Conservation (phyloP, 2,797 vertebrate species). For the Enteromius trimaculatus region DNA sequence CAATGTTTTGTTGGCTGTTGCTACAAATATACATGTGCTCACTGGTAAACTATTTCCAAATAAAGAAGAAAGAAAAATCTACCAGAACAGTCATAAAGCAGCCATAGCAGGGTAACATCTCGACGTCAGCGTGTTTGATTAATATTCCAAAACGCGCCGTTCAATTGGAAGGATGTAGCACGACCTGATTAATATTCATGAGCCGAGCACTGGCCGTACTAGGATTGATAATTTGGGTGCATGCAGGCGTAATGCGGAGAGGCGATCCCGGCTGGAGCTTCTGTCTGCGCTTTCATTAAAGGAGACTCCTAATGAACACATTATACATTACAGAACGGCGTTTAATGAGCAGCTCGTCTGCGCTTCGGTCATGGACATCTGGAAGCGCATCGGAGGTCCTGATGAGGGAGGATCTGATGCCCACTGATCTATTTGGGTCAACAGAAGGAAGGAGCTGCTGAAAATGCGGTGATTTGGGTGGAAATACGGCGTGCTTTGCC, state of each 20-base stretch:
- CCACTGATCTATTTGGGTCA: constrained; percentile 69
- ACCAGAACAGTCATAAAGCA: background rate
- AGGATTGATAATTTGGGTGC: constrained; percentile 58
- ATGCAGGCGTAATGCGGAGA: constrained; percentile 80
- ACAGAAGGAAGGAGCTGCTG: constrained; percentile 63
- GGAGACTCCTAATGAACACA: constrained; percentile 37
- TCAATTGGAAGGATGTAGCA: background rate
- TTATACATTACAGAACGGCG: background rate
- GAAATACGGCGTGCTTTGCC: constrained; percentile 59
- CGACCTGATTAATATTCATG: constrained; percentile 17
- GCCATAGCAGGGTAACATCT: background rate
- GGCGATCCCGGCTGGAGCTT: constrained; percentile 63
- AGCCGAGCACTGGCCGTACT: constrained; percentile 2
- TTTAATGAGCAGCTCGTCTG: background rate
- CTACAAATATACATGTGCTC: background rate
- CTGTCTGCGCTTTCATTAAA: constrained; percentile 42
- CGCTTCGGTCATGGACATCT: constrained; percentile 67
- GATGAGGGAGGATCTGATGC: constrained; percentile 60
- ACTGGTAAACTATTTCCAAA: background rate
- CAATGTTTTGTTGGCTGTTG: background rate
- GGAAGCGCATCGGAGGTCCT: constrained; percentile 73
- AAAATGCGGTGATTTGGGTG: constrained; percentile 57
- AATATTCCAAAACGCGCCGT: constrained; percentile 6
- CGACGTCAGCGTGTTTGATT: background rate
- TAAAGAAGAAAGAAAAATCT: background rate